These are phyloP conservation scores for Opisthocomus hoazin DNA, from an alignment of 2,113 vertebrate genomes.

Conservation along the genomic window DNA sequence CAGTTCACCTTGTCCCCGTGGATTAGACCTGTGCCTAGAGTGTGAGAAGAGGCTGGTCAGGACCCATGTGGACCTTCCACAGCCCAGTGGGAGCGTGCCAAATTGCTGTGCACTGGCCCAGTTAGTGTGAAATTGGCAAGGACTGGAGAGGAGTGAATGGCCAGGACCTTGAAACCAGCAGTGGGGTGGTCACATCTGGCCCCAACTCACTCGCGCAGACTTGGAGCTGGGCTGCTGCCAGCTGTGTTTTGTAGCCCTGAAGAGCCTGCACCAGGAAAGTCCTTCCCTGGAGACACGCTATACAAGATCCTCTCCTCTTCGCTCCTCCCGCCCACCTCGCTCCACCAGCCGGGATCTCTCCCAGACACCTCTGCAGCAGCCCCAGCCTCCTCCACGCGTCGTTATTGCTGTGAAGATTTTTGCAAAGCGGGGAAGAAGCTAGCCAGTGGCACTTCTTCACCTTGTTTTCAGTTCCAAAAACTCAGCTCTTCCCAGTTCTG, in stretches of 20 bases:
- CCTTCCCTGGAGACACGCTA: neutral
- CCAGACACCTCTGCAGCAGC: accelerated
- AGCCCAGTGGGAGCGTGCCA: neutral
- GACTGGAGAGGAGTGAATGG: neutral
- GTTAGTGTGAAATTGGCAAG: neutral
- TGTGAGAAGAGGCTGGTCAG: neutral
- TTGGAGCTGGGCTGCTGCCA: neutral
- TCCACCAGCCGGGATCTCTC: neutral
- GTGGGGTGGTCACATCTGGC: neutral
- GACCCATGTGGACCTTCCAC: neutral
- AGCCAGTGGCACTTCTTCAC: neutral
- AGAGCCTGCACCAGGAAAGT: neutral
- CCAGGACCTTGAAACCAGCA: accelerated
- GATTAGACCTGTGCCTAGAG: neutral
- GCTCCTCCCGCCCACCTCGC: accelerated
- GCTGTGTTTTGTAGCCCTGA: neutral
- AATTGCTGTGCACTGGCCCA: neutral
- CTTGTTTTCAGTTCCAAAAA: neutral
- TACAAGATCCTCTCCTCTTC: neutral
- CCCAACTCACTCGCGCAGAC: accelerated
- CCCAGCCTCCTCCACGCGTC: neutral
- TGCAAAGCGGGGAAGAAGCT: neutral
- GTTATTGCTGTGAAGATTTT: neutral
- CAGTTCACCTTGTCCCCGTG: neutral
- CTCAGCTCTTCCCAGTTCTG: neutral